Evolutionary conservation across 2,797 vertebrate genomes (phyloP), one percentile per base, ranked within the genome.

Genomic region (Tapera naevia): DNA sequence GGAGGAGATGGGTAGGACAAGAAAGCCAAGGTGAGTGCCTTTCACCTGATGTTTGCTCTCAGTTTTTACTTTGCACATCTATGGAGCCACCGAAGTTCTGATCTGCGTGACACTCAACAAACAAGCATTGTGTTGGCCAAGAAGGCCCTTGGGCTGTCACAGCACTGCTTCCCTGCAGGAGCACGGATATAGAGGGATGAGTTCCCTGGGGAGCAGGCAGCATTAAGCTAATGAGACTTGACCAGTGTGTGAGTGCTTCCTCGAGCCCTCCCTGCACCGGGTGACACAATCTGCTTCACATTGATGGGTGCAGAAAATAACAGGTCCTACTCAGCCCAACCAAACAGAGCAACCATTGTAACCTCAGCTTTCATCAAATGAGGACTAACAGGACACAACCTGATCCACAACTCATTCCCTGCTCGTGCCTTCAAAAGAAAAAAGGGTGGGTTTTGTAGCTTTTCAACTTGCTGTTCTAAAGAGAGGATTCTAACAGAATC

Each of bases 91-190:
- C 45, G 54, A 13, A 25, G 18, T 15, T n/a, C 51, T 45, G 24
- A 19, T 39, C 11, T 2, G 1, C 1, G 1, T 9, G 58, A 6
- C 13, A 75, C 28, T 11, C 54, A 13, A 5, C 14, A 10, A 65
- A 30, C 17, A 56, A 27, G 13, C 0, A 0, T 28, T 2, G 9
- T 0, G 0, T 0, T 27, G 79, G 71, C 84, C 65, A 27, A 37
- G 70, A 51, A 39, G 72, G 14, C 21, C 72, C 69, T 6, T 7
- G 16, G 10, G 8, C 50, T 19, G 54, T 39, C 46, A 27, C 67
- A 4, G 1, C 16, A 50, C 86, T 32, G 25, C 61, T 3, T 18
- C 80, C 50, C 83, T 14, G 30, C 5, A 5, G 65, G 61, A 45
- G 5, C 54, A 45, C 21, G 9, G 7, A 22, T 10, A 3, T 0